Evolutionary conservation across 2,797 vertebrate genomes (phyloP), one percentile per base, ranked within the genome.

Genomic region (Chiroxiphia lanceolata): DNA sequence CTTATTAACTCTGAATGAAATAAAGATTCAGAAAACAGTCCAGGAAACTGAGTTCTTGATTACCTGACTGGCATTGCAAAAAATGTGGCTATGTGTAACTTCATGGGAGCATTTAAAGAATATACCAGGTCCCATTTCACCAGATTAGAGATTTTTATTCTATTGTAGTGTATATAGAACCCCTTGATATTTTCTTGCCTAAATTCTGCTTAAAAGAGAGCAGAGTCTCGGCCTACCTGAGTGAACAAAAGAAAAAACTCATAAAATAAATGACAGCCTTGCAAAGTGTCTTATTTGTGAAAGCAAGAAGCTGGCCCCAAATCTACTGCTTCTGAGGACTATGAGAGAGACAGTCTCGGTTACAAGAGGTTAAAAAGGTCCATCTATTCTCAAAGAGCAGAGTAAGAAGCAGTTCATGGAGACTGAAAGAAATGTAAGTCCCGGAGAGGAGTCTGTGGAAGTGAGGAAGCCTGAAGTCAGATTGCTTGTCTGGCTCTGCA

Each of bases 291-390:
- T 26, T 50, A 29, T 3, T 57, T 27, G 29, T 5, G 6, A 74
- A 11, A 68, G 48, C 22, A 74, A 87, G 82, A 53, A 83, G 13
- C 47, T 86, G 70, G 13, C 10, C 70, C 59, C 44, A 74, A 60
- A 57, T 60, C 59, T n/a, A 2, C 34, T 26, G 44, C 48, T 90
- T 90, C 64, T 34, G 48, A 53, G 11, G 67, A 25, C 61, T 81
- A 3, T 4, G 44, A 80, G 61, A 56, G 50, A 31, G 50, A 84
- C 11, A 22, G 47, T 79, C 77, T 94, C 13, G 0, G 56, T 91
- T 76, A 84, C 85, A 53, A n/a, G 87, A 88, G 83, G 91, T 91
- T 91, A 90, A 91, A 79, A 83, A 82, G 69, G n/a, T 47, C 59
- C 1, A 5, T 64, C 74, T 60, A 12, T 27, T 59, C 56, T 96